Evolutionary conservation across 30 jellyfish, hydroid and myxozoan species (phyloP).

Genomic region (Phacellophora camtschatica): DNA sequence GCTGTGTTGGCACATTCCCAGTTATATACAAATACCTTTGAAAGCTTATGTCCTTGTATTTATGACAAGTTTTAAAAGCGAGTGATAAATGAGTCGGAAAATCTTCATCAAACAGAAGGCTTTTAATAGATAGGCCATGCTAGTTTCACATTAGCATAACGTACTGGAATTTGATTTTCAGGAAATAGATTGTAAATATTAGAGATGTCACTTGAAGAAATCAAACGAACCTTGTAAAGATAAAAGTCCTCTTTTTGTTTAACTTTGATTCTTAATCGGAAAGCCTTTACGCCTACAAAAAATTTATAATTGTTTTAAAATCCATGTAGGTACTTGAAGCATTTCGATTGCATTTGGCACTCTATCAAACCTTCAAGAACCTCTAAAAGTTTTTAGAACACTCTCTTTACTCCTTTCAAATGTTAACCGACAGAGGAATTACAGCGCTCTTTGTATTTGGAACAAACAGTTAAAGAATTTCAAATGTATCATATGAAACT

Average conservation of each 20-base stretch:
- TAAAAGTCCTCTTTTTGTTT: neutral
- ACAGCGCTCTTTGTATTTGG: too few species aligned
- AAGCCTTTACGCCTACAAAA: neutral
- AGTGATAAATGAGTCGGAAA: neutral
- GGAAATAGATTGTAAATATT: slow-evolving; percentile 64
- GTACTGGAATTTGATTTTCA: too few species aligned
- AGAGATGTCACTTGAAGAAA: slow-evolving; percentile 33
- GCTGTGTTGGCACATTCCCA: neutral
- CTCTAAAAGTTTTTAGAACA: too few species aligned
- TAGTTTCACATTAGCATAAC: too few species aligned
- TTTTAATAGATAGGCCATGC: neutral
- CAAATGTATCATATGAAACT: too few species aligned
- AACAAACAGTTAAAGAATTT: too few species aligned
- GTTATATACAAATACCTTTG: neutral
- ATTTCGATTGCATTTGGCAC: too few species aligned
- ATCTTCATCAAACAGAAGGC: slow-evolving; percentile 1
- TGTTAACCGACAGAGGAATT: too few species aligned
- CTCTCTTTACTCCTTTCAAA: too few species aligned
- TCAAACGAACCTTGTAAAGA: slow-evolving; percentile 16
- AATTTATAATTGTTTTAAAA: too few species aligned
- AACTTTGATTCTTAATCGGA: neutral
- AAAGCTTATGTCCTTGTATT: neutral
- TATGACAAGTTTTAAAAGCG: neutral
- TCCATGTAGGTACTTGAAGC: too few species aligned
- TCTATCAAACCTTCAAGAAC: too few species aligned